Evolutionary conservation across 1,140 invertebrate genomes (phyloP), one percentile per base, ranked within the genome.

Genomic region (Fopius arisanus): DNA sequence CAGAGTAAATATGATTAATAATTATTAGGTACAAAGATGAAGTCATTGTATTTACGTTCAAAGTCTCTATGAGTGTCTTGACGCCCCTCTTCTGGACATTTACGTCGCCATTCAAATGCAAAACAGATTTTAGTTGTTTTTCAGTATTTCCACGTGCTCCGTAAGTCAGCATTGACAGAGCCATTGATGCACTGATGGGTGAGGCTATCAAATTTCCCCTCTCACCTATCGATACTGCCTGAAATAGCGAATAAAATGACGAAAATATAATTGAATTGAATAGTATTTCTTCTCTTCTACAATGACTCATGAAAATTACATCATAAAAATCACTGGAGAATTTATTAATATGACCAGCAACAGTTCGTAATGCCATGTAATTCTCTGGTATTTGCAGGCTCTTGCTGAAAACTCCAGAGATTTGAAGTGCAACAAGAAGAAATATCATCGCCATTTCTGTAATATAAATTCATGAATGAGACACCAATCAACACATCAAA

Each of bases 131-230:
- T n/a, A 87, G 78, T 70, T 86, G 67, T 0, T 66, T 16, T 9
- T 78, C 75, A 3, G 85, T 87, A 0, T 80, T 73, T 21, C 76
- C 85, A 0, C 69, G 67, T 14, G 86, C 79, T 9, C 87, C 87
- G 48, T 74, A 77, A 23, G 80, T 74, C 14, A 81, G 78, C 86
- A 86, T 85, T 7, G 80, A 77, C n/a, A 86, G 51, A 23, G 81
- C 81, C 16, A 82, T 40, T 10, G 77, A 41, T 10, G 77, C 80
- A 54, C 85, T 86, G 19, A 85, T 16, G 1, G 85, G 83, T 43
- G 84, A 86, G 2, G 28, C 68, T 51, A 86, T 81, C 1, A 86
- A 33, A 76, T 86, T 85, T 0, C 73, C 73, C 16, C n/a, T 0
- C 0, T 77, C 28, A 0, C 66, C 68, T 10, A 77, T 28, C 3